Base-by-base conservation (phyloP, 2,113 vertebrate species). In the Sebastes schlegelii region DNA sequence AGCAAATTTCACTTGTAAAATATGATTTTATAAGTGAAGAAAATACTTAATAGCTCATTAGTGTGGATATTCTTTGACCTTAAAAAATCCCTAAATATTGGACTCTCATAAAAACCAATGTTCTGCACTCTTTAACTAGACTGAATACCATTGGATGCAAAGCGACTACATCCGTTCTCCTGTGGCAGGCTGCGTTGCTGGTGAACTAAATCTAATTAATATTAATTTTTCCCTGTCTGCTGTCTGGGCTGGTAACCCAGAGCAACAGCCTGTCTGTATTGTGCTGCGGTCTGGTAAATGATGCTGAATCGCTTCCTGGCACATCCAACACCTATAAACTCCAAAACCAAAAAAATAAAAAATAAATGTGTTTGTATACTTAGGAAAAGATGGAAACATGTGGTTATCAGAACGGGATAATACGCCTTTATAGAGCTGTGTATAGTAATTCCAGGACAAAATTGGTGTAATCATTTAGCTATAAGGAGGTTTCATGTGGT, bases 141-240 rank as follows among this genome's bases (percentile, higher is more conserved):
- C 4, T 49, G 49, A 52, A 67, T 34, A 26, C 43, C 8, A 48
- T 4, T 54, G 52, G 40, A 84, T 63, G 54, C 45, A 57, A 21
- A 60, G 49, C 13, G 63, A 63, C 64, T 62, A 52, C 67, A 52
- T 82, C 66, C 46, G 54, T 26, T 49, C n/a, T 46, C 26, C 51
- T 43, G 57, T 69, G 57, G 61, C 62, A 72, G 66, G 16, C 73
- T 62, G 58, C 49, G 63, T 55, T 80, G 51, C 70, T 73, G n/a
- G 49, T 76, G 68, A 77, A 77, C 51, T 71, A 54, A 88, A 77
- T 85, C 74, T 76, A 90, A 88, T 91, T 89, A 80, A 86, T 92
- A 84, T 80, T 82, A 67, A 55, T 86, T 81, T 71, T 70, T 42
- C 58, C 66, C 51, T 80, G 86, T 88, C 80, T 87, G 66, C 85